These are phyloP conservation scores for Mnemiopsis leidyi DNA, from an alignment of 37 sponge, comb jelly and placozoan genomes.

Conservation along the genomic window DNA sequence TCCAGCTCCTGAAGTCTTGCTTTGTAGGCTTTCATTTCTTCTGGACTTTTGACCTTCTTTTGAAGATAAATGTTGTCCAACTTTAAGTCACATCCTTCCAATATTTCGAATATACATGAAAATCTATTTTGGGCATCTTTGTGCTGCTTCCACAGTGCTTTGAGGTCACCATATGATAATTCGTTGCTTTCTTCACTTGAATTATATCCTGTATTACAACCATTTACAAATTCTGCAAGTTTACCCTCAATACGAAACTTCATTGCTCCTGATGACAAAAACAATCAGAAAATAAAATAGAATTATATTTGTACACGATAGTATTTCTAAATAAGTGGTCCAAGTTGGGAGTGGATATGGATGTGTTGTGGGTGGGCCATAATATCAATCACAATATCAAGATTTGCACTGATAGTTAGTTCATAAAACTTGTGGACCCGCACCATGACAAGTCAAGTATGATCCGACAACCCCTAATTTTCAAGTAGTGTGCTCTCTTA, in stretches of 20 bases:
- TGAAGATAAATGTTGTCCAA: background rate
- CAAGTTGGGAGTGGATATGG: too few relatives aligned
- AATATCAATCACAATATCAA: too few relatives aligned
- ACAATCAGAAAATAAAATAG: too few relatives aligned
- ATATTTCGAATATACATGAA: background rate
- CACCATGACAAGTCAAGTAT: too few relatives aligned
- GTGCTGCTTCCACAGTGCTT: background rate
- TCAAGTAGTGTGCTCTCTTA: too few relatives aligned
- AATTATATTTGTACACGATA: too few relatives aligned
- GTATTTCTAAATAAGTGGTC: too few relatives aligned
- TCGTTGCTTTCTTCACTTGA: background rate
- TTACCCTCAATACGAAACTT: background rate
- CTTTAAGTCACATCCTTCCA: background rate
- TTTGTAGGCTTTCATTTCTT: background rate
- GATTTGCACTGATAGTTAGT: too few relatives aligned
- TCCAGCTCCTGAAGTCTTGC: background rate
- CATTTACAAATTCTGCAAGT: background rate
- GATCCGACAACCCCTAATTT: too few relatives aligned
- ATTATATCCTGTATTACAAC: background rate
- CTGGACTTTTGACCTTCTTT: background rate
- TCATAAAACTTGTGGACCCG: too few relatives aligned
- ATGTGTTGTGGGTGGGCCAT: too few relatives aligned
- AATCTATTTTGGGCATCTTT: background rate
- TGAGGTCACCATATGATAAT: background rate
- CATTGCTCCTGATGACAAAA: too few relatives aligned